Evolutionary conservation across 2,797 vertebrate genomes (phyloP), one percentile per base, ranked within the genome.

Genomic region (Sciaenops ocellatus): DNA sequence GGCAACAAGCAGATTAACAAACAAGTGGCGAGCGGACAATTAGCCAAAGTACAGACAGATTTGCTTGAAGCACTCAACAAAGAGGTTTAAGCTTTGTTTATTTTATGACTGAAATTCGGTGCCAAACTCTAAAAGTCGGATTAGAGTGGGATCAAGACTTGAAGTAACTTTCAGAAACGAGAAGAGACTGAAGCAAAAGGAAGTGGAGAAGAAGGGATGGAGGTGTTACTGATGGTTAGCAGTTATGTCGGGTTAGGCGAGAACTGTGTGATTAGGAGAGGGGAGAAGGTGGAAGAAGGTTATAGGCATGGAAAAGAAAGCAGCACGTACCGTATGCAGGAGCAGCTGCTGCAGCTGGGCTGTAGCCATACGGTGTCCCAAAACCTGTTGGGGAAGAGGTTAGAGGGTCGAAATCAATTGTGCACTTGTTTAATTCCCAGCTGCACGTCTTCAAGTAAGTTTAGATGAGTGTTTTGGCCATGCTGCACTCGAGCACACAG

Each of bases 301-400:
- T 56, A 69, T 18, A 48, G 44, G 48, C 15, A n/a, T 34, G 63
- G 30, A 28, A 67, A 50, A 78, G 50, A 60, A 24, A 38, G 74
- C 11, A 54, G 79, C 95, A 97, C 98, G 20, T 98, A 99, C 98
- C 98, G 73, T 99, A 99, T 78, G 98, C 97, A 77, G 98, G 98
- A 50, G 96, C 93, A 79, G 95, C 95, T 76, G 98, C 96, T 11
- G 98, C 97, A 75, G 98, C 97, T 24, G 98, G 95, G 75, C 96
- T 97, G 89, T 99, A 99, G 78, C 97, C 98, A 44, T 99, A 99
- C 0, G 98, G 98, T 73, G 97, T 94, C 90, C 98, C 97, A 2
- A 99, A 99, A 82, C 98, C 98, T 99, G 91, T 59, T 69, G 87
- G 76, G 44, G 51, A 71, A 60, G 62, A 86, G 68, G 80, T 82